phyloP scores from a whole-genome alignment of 1,140 invertebrate species.

The Holotrichia oblita region DNA sequence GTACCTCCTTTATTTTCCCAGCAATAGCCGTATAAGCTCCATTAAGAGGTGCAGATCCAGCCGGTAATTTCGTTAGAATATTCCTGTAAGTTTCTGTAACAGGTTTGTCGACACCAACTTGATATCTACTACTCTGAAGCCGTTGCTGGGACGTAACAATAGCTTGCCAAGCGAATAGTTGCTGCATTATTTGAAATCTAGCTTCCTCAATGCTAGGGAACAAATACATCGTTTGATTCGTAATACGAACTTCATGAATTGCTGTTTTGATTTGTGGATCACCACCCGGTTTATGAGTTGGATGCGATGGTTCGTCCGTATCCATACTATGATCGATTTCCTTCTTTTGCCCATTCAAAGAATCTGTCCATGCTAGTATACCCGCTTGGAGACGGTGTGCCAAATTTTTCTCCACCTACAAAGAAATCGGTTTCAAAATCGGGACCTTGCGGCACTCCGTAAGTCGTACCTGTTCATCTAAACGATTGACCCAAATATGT shows the following conservation, averaged over 20 bases:
- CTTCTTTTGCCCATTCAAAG: conserved; percentile 85
- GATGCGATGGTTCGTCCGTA: conserved; percentile 87
- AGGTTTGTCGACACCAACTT: conserved; percentile 90
- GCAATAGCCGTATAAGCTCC: conserved; percentile 92
- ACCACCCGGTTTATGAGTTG: conserved; percentile 91
- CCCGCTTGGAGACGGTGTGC: conserved; percentile 91
- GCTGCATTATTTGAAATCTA: conserved; percentile 93
- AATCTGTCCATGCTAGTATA: conserved; percentile 94
- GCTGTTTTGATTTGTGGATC: conserved; percentile 86
- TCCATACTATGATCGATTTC: conserved; percentile 93
- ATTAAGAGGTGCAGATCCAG: conserved; percentile 79
- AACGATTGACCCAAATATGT: conserved; percentile 91
- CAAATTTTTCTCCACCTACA: conserved; percentile 91
- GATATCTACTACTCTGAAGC: conserved; percentile 87
- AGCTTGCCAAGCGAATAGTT: conserved; percentile 97
- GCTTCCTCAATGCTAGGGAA: conserved; percentile 96
- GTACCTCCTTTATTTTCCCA: conserved; percentile 87
- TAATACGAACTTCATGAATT: conserved; percentile 96
- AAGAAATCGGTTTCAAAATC: no score
- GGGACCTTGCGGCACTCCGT: no score
- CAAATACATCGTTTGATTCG: conserved; percentile 97
- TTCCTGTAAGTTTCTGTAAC: conserved; percentile 92
- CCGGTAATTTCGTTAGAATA: conserved; percentile 89
- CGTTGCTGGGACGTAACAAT: conserved; percentile 94
- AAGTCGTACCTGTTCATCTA: conserved; percentile 90